These are phyloP conservation scores for Sitta europaea DNA, from an alignment of 2,113 vertebrate genomes.

Conservation along the genomic window DNA sequence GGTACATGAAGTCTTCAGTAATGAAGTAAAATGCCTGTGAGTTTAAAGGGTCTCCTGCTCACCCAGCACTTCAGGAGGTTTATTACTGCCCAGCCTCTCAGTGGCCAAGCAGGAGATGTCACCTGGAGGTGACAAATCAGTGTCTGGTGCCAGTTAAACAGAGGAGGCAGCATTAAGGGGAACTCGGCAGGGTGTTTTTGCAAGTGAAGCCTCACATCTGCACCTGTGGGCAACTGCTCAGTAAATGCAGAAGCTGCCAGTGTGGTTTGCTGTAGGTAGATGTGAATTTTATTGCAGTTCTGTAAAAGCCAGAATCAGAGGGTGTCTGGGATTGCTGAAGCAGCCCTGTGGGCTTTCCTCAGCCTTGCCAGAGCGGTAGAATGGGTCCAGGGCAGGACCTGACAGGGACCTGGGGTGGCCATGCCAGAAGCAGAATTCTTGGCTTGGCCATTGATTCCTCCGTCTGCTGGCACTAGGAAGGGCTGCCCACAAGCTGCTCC, in stretches of 20 bases:
- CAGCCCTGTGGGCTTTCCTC: background rate
- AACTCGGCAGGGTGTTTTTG: background rate
- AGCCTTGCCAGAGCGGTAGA: fast-evolving
- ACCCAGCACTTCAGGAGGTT: background rate
- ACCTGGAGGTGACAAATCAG: background rate
- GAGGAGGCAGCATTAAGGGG: fast-evolving
- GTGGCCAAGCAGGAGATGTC: background rate
- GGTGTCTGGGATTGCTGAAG: background rate
- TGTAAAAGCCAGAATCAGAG: background rate
- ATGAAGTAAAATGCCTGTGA: background rate
- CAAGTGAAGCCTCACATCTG: background rate
- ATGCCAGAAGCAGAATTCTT: fast-evolving
- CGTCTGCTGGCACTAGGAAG: fast-evolving
- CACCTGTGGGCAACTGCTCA: background rate
- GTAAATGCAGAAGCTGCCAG: background rate
- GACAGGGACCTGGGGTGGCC: fast-evolving
- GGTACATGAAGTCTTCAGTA: background rate
- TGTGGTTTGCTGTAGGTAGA: background rate
- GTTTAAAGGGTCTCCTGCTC: background rate
- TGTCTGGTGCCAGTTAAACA: background rate
- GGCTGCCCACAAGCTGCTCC: background rate
- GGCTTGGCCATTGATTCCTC: background rate
- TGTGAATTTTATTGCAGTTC: background rate
- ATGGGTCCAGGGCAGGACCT: background rate
- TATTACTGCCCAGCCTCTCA: background rate